Base-by-base conservation (phyloP, 1,140 invertebrate species). In the Liolophura sinensis region DNA sequence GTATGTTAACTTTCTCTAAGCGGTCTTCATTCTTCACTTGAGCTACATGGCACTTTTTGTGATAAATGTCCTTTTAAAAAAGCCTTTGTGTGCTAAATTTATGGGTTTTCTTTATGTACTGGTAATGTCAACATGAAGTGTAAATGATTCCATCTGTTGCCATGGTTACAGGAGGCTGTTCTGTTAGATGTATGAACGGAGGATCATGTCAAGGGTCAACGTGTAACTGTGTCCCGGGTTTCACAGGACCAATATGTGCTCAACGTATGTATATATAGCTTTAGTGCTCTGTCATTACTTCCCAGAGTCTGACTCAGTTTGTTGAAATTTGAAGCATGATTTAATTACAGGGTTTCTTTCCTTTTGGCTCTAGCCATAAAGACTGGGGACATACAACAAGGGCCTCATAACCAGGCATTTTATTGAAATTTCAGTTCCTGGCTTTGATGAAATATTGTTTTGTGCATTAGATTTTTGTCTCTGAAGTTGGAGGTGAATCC, bases 171-270 rank as follows among this genome's bases (percentile, higher is more conserved):
- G 80, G 79, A 59, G 86, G 85, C 18, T 92, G 91, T 75, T 86
- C 87, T 68, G 87, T 87, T 6, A 89, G 90, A 65, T 93, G 92
- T 77, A 88, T 92, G 80, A 92, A 93, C 80, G 90, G 90, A 20
- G 92, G 91, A 14, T 89, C 90, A 4, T 93, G 92, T 78, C 87
- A 89, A 68, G 90, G 89, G 6, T 73, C 73, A 11, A 89, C 88
- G 65, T 93, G 92, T 82, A 82, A 88, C 27, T 93, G 92, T 78
- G 86, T 89, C 48, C 83, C 87, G 16, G 92, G 92, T 22, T 93
- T 90, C 82, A 88, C 87, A 48, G 92, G 92, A 18, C 91, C 92
- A 80, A 90, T 88, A 72, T 93, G 92, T 73, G 91, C 88, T 55
- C 91, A 93, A 85, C 90, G 91, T 93, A 85, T 89, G 89, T 31